phyloP scores from a whole-genome alignment of 2,113 vertebrate species.

The Bos javanicus region DNA sequence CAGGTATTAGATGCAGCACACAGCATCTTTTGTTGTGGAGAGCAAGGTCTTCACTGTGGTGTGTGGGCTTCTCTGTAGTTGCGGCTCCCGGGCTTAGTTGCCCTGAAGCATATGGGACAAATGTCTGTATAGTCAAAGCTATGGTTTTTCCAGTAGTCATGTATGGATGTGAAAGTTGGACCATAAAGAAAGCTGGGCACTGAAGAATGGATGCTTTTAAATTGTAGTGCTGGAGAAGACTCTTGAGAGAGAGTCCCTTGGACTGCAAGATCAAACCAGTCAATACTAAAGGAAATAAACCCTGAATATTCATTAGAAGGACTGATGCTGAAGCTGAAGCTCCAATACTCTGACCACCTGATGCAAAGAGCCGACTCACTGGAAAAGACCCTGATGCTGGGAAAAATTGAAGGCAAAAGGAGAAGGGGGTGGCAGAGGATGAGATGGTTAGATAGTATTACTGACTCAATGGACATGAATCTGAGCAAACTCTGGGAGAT shows the following conservation, averaged over 20 bases:
- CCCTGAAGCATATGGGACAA: neutral
- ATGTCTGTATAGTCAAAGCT: neutral
- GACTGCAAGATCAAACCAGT: neutral
- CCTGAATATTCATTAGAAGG: neutral
- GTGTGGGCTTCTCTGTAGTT: neutral
- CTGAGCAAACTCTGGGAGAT: neutral
- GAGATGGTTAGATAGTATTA: neutral
- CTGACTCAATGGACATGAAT: neutral
- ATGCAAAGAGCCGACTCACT: neutral
- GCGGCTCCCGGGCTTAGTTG: neutral
- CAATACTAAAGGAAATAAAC: neutral
- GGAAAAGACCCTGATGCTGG: neutral
- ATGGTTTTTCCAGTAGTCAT: neutral
- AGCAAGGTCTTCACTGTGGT: neutral
- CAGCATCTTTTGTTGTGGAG: neutral
- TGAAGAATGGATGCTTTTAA: neutral
- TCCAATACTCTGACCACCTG: neutral
- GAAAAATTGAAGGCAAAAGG: neutral
- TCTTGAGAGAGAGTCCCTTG: neutral
- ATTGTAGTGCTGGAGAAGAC: neutral
- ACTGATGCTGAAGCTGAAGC: neutral
- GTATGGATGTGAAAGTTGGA: neutral
- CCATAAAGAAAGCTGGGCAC: neutral
- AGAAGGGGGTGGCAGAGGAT: neutral
- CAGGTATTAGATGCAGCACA: neutral